Evolutionary conservation across 2,113 vertebrate species (phyloP).

Genomic region (Sakesphorus luctuosus): DNA sequence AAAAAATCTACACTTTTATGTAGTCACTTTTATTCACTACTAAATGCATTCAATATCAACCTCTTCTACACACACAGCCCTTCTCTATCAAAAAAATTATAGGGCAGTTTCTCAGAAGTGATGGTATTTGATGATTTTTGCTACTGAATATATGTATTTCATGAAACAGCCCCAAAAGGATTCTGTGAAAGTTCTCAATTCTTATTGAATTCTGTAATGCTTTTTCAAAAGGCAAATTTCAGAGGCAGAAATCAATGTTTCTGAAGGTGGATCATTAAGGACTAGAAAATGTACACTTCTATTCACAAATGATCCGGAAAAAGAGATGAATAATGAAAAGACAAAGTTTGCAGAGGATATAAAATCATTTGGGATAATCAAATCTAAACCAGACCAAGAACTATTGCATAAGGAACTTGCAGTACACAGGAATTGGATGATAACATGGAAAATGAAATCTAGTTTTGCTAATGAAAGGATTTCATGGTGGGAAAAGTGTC

Average conservation of each 20-base stretch:
- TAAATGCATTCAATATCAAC: not conserved
- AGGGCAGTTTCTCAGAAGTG: not conserved
- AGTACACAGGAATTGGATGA: not conserved
- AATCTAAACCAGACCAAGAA: constrained; percentile 25
- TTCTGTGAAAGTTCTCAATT: not conserved
- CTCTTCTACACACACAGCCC: not conserved
- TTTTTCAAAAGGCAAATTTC: constrained; percentile 47
- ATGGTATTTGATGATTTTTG: not conserved
- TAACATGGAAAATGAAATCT: not conserved
- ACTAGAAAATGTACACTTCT: constrained; percentile 38
- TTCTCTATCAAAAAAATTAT: not conserved
- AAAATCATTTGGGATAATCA: constrained; percentile 41
- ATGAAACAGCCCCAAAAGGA: not conserved
- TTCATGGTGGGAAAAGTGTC: not conserved
- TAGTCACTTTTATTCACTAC: not conserved
- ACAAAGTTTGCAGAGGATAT: constrained; percentile 30
- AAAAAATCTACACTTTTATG: not conserved
- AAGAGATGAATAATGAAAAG: constrained; percentile 62
- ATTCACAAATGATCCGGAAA: constrained; percentile 56
- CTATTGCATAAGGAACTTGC: not conserved
- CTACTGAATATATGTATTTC: not conserved
- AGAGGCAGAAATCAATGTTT: constrained; percentile 47
- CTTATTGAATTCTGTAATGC: not conserved
- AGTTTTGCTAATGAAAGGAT: not conserved
- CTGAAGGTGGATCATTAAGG: constrained; percentile 34